Evolutionary conservation across 2,113 vertebrate genomes (phyloP).

Genomic region (Tragelaphus strepsiceros): DNA sequence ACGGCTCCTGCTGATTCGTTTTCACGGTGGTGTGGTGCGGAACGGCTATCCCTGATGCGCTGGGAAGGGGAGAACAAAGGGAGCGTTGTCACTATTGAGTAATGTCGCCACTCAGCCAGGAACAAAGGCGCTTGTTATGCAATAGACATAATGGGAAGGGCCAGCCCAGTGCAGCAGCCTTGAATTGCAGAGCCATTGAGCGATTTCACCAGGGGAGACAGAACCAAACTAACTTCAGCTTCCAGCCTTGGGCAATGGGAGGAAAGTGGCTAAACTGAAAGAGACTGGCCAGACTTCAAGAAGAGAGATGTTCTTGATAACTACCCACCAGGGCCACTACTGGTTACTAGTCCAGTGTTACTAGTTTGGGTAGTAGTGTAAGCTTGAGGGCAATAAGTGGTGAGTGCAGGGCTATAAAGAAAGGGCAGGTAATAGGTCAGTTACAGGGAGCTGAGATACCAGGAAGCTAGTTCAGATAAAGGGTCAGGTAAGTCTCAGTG

Average conservation of each 20-base stretch:
- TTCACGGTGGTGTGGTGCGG: not conserved
- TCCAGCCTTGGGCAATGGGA: not conserved
- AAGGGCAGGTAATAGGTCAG: not conserved
- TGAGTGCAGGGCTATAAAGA: not conserved
- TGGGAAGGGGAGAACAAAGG: slow-evolving; percentile 6
- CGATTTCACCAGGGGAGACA: not conserved
- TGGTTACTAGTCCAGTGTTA: not conserved
- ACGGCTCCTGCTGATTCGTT: not conserved
- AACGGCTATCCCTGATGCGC: not conserved
- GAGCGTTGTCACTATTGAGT: not conserved
- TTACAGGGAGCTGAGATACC: not conserved
- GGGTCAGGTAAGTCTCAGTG: not conserved
- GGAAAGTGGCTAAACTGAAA: not conserved
- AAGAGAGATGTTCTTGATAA: not conserved
- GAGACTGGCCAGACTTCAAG: not conserved
- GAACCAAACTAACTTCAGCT: not conserved
- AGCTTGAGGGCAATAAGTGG: not conserved
- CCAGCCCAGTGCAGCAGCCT: not conserved
- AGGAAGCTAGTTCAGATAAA: not conserved
- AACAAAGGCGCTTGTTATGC: slow-evolving; percentile 29
- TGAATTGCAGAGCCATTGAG: not conserved
- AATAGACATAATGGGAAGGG: not conserved
- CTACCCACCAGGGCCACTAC: not conserved
- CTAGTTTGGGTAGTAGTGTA: not conserved
- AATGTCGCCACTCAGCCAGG: not conserved